Conservation (phyloP, 2,113 vertebrate genomes). For the Dolichotis patagonum region DNA sequence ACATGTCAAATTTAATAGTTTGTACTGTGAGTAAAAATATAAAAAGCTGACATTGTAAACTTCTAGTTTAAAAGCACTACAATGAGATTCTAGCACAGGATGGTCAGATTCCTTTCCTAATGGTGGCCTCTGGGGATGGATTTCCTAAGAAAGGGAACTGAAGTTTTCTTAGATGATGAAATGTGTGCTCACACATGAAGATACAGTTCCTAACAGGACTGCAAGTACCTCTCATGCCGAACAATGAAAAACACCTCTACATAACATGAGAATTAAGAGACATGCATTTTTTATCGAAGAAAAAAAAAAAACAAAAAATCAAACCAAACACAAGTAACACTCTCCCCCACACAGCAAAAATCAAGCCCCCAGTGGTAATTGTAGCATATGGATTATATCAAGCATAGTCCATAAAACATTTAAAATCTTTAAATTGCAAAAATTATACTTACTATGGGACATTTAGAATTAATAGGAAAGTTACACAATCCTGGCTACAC, state of each 20-base stretch:
- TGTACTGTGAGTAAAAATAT: background rate
- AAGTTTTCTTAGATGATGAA: background rate
- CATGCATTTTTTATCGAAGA: background rate
- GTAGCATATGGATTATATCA: background rate
- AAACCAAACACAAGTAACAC: slow-evolving; percentile 48
- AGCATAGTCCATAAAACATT: slow-evolving; percentile 45
- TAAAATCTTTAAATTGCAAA: slow-evolving; percentile 49
- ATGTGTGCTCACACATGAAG: background rate
- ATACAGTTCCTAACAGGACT: background rate
- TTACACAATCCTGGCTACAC: background rate
- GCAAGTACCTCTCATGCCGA: background rate
- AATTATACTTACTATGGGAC: slow-evolving; percentile 58
- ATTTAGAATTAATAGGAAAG: slow-evolving; percentile 43
- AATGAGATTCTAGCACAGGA: background rate
- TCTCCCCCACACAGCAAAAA: background rate
- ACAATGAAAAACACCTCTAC: background rate
- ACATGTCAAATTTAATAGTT: slow-evolving; percentile 13
- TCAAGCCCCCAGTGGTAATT: background rate
- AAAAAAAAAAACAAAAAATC: background rate
- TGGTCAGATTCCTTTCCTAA: background rate
- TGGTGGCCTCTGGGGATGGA: background rate
- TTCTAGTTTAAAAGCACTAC: background rate
- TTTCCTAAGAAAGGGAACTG: background rate
- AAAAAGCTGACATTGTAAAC: slow-evolving; percentile 11
- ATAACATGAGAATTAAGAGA: background rate